phyloP scores from a whole-genome alignment of 1,140 invertebrate genomes.

The Ceratosolen fusciceps region DNA sequence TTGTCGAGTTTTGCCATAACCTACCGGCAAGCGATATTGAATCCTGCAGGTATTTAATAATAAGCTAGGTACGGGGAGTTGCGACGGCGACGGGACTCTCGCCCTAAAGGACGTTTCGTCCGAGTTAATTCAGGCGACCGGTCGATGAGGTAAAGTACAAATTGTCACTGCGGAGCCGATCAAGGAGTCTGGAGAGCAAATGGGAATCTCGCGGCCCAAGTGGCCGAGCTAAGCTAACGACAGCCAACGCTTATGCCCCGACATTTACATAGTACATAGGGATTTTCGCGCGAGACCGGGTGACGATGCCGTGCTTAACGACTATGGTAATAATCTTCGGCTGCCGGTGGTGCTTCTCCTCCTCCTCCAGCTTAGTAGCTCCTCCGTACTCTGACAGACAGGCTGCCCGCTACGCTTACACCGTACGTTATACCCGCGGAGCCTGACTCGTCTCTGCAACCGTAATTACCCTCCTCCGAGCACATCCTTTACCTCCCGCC shows the following conservation, averaged over 20 bases:
- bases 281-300: constrained; percentile 40
- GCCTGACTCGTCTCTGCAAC: constrained; percentile 55
- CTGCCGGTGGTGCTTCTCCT: neutral
- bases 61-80: too few species aligned
- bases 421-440: constrained; percentile 64
- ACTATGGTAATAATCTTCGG: constrained; percentile 58
- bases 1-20: too few species aligned
- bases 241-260: neutral
- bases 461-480: constrained; percentile 63
- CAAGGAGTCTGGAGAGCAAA: neutral
- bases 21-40: too few species aligned
- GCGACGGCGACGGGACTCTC: too few species aligned
- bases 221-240: too few species aligned
- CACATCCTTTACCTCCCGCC: constrained; percentile 52
- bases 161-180: neutral
- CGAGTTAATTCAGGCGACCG: neutral
- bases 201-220: too few species aligned
- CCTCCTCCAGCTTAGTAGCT: too few species aligned
- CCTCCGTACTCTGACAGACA: too few species aligned
- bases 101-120: too few species aligned
- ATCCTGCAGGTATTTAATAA: too few species aligned
- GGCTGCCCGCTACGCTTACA: constrained; percentile 59
- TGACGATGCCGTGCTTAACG: constrained; percentile 60
- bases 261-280: constrained; percentile 3
- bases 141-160: neutral